Conservation (phyloP, 2,888 invertebrate genomes). For the Nudaria mundana region DNA sequence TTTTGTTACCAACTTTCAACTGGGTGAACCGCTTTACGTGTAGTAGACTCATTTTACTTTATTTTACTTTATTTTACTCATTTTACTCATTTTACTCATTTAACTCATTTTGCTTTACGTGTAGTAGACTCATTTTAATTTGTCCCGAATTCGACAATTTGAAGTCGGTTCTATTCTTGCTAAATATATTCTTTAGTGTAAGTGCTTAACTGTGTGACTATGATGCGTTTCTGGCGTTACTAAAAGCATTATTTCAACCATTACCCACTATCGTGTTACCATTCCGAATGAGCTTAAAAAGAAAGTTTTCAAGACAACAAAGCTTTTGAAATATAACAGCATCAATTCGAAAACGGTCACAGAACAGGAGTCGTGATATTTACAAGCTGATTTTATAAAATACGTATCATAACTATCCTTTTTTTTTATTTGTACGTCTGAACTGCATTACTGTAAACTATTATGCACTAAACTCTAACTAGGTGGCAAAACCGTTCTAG, state of each 20-base stretch:
- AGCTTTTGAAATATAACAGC: constrained; percentile 3
- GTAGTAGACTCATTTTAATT: no score
- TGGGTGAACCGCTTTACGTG: no score
- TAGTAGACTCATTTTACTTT: no score
- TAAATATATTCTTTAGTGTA: constrained; percentile 53
- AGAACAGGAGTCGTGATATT: constrained; percentile 64
- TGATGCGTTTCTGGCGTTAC: constrained; percentile 68
- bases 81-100: no score
- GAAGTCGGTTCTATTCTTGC: no score
- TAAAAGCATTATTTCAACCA: constrained; percentile 65
- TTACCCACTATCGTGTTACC: constrained; percentile 66
- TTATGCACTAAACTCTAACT: constrained; percentile 72
- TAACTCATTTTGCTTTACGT: no score
- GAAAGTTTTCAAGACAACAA: constrained; percentile 9
- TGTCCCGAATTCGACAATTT: no score
- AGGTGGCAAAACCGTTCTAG: constrained; percentile 76
- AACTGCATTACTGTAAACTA: constrained; percentile 42
- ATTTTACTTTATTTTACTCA: no score
- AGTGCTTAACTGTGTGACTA: constrained; percentile 64
- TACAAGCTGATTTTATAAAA: constrained; percentile 52
- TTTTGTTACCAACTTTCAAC: no score
- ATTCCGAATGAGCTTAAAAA: constrained; percentile 49
- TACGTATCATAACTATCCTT: constrained; percentile 46
- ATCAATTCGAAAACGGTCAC: constrained; percentile 60
- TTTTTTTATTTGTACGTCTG: constrained; percentile 30